These are phyloP conservation scores for Diplolepis rosae DNA, from an alignment of 2,888 invertebrate genomes.

Conservation along the genomic window DNA sequence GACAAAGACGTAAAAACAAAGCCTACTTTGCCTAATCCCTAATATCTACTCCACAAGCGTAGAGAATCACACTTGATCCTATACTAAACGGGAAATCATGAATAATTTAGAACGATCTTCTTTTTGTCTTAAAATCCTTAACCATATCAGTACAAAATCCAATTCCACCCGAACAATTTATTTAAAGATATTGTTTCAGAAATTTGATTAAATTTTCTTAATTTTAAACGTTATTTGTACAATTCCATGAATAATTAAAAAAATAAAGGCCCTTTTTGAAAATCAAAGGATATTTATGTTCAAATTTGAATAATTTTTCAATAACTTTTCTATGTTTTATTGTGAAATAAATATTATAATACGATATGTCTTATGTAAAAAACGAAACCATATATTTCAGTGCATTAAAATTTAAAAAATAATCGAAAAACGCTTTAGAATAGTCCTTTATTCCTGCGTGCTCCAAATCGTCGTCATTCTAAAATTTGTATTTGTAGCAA, in stretches of 20 bases:
- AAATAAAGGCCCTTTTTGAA: background rate
- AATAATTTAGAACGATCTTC: slow-evolving; percentile 51
- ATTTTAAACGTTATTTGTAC: background rate
- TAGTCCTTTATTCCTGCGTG: no score
- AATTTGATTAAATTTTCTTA: background rate
- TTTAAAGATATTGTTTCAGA: slow-evolving; percentile 11
- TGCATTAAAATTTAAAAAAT: no score
- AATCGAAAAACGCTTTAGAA: no score
- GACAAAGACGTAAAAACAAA: slow-evolving; percentile 48
- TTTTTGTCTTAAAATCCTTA: slow-evolving; percentile 48
- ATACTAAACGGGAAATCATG: slow-evolving; percentile 47
- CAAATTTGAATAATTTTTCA: no score
- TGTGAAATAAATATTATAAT: no score
- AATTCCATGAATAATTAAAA: background rate
- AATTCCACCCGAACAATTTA: slow-evolving; percentile 36
- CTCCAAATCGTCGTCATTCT: no score
- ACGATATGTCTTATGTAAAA: no score
- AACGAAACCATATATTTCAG: no score
- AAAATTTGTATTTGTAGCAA: no score
- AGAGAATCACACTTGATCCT: slow-evolving; percentile 50
- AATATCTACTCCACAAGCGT: slow-evolving; percentile 54
- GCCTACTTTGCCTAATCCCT: slow-evolving; percentile 59
- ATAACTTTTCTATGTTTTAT: no score
- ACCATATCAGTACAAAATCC: slow-evolving; percentile 49
- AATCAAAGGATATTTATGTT: background rate